phyloP scores from a whole-genome alignment of 2,113 vertebrate genomes.

The Labeo rohita region DNA sequence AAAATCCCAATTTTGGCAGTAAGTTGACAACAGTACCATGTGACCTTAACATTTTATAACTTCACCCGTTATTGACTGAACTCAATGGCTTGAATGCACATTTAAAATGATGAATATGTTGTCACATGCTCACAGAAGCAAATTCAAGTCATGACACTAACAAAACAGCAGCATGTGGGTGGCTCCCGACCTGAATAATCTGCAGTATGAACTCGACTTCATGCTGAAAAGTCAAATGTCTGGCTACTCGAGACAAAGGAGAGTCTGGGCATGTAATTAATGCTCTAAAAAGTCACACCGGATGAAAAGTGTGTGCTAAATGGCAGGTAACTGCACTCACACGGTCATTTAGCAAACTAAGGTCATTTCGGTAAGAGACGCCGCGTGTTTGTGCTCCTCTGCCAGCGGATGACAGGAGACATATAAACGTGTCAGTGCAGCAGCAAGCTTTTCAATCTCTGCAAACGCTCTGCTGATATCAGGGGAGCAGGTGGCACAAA shows the following conservation, averaged over 20 bases:
- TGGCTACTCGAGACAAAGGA: background rate
- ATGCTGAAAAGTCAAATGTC: background rate
- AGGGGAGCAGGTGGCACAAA: background rate
- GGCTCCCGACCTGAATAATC: background rate
- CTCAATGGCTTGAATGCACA: background rate
- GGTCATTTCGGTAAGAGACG: slow-evolving; percentile 10
- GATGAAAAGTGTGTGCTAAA: background rate
- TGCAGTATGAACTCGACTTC: background rate
- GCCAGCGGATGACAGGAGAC: slow-evolving; percentile 24
- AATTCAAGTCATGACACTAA: background rate
- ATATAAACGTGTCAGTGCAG: slow-evolving; percentile 19
- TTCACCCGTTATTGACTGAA: background rate
- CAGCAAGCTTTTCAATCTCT: background rate
- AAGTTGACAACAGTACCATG: background rate
- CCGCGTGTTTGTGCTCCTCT: background rate
- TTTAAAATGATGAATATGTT: background rate
- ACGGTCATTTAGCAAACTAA: background rate
- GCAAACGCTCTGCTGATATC: background rate
- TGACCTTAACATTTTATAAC: background rate
- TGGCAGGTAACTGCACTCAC: slow-evolving; percentile 11
- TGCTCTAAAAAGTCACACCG: slow-evolving; percentile 8
- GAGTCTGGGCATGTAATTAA: slow-evolving; percentile 4
- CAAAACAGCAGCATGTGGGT: background rate
- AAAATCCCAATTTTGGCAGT: background rate
- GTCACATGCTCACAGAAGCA: background rate